These are phyloP conservation scores for Tetragonula carbonaria DNA, from an alignment of 2,888 invertebrate species.

Conservation along the genomic window DNA sequence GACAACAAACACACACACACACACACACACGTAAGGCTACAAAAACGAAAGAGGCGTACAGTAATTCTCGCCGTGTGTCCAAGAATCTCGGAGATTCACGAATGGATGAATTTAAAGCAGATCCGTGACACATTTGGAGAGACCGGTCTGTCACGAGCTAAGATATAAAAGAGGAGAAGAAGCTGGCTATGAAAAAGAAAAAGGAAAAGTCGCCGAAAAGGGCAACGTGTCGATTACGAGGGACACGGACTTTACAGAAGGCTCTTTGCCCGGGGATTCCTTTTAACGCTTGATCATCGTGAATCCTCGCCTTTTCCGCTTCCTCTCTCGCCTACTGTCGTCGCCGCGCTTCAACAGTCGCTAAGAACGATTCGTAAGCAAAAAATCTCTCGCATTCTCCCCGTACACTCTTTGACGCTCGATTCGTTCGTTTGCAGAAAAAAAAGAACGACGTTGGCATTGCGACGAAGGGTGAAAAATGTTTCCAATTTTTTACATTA, in stretches of 20 bases:
- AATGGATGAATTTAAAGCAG: conserved; percentile 11
- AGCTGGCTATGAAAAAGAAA: neutral
- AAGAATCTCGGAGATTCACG: neutral
- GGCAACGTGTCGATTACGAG: conserved; percentile 63
- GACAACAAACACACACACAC: too few species aligned
- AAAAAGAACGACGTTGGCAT: neutral
- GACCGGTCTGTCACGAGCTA: neutral
- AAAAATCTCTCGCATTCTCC: neutral
- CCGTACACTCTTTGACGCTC: neutral
- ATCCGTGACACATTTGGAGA: neutral
- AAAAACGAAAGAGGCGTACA: neutral
- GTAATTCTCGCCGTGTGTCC: neutral
- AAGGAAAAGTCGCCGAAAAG: conserved; percentile 5
- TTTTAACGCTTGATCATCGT: conserved; percentile 1
- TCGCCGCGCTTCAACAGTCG: neutral
- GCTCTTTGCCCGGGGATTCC: neutral
- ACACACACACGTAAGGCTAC: neutral
- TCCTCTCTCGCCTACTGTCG: neutral
- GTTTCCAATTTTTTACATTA: neutral
- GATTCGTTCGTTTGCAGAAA: neutral
- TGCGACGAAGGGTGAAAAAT: neutral
- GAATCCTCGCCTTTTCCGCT: neutral
- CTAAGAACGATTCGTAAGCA: neutral
- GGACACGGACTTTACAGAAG: conserved; percentile 43
- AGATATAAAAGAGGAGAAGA: neutral